Conservation (phyloP, 2,888 invertebrate genomes). For the Apamea anceps region DNA sequence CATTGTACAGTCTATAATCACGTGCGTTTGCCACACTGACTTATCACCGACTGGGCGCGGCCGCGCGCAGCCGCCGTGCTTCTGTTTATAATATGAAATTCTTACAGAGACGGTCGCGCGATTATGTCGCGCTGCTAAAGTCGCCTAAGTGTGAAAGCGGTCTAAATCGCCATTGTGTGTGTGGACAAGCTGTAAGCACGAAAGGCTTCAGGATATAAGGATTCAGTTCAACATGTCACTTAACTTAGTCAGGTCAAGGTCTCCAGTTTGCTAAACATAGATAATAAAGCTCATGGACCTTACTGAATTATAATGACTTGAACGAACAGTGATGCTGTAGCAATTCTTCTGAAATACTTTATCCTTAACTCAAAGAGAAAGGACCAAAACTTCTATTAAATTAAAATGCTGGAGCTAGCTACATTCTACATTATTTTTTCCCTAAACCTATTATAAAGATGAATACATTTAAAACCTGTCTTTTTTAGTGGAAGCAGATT, state of each 20-base stretch:
- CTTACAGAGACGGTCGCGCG: too few relatives aligned
- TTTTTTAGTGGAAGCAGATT: conserved; percentile 9
- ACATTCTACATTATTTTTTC: neutral
- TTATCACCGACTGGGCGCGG: too few relatives aligned
- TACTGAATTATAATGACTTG: neutral
- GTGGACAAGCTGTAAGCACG: neutral
- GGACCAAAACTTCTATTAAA: neutral
- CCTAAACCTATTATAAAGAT: neutral
- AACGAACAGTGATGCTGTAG: neutral
- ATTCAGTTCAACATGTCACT: neutral
- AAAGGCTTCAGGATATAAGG: neutral
- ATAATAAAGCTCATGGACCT: neutral
- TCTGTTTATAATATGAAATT: too few relatives aligned
- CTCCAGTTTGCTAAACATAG: neutral
- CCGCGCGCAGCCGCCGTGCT: too few relatives aligned
- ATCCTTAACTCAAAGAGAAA: neutral
- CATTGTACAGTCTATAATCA: too few relatives aligned
- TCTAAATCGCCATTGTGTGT: neutral
- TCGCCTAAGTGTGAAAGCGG: too few relatives aligned
- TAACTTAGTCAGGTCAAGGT: neutral
- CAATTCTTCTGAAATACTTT: neutral
- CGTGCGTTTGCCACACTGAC: too few relatives aligned
- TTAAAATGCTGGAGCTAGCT: neutral
- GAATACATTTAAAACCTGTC: neutral
- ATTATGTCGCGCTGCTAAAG: too few relatives aligned